Conservation (phyloP, 2,888 invertebrate genomes). For the Galeruca laticollis region DNA sequence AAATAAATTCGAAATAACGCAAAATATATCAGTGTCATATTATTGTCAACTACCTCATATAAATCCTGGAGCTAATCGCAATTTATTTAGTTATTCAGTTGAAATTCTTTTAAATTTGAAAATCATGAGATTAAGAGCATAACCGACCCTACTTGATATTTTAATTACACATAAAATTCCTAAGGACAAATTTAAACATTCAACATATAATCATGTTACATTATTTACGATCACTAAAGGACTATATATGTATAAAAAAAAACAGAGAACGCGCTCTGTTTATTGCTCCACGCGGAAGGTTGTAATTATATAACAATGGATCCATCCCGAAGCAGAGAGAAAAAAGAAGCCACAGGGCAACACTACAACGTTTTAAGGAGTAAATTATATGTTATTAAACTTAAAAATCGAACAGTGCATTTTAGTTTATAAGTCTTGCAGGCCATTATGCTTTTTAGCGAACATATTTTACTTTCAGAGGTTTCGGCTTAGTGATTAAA, state of each 20-base stretch:
- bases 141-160: constrained; percentile 8
- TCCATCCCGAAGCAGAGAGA: constrained; percentile 46
- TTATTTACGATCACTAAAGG: constrained; percentile 28
- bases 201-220: constrained; percentile 31
- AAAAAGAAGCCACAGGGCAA: constrained; percentile 59
- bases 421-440: constrained; percentile 44
- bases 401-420: constrained; percentile 56
- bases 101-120: not conserved
- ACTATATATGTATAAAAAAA: constrained; percentile 23
- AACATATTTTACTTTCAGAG: constrained; percentile 21
- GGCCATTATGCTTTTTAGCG: constrained; percentile 48
- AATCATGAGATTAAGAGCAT: not conserved
- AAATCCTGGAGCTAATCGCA: too few relatives aligned
- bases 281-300: constrained; percentile 51
- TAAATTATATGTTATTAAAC: constrained; percentile 64
- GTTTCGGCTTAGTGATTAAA: constrained; percentile 5
- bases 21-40: too few relatives aligned
- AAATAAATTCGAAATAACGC: too few relatives aligned
- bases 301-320: constrained; percentile 62
- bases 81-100: too few relatives aligned
- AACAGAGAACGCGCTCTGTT: constrained; percentile 34
- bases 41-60: too few relatives aligned
- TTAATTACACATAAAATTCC: constrained; percentile 19
- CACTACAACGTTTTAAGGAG: constrained; percentile 61
- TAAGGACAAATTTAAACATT: constrained; percentile 27